Evolutionary conservation across 2,113 vertebrate genomes (phyloP).

Genomic region (Glaucidium brasilianum): DNA sequence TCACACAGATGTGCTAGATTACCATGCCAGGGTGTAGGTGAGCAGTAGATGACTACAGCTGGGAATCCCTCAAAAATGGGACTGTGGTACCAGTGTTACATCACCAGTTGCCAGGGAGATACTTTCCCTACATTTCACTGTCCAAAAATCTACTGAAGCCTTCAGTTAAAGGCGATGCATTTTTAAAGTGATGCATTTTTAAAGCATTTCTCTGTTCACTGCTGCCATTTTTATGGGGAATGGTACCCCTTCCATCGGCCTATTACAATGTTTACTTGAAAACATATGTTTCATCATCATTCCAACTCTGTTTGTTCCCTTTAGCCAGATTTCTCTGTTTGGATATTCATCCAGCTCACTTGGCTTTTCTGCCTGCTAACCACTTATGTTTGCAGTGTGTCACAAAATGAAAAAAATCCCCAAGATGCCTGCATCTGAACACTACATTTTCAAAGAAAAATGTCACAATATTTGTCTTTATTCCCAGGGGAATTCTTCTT

Average conservation of each 20-base stretch:
- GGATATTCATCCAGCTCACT: background rate
- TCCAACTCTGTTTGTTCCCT: background rate
- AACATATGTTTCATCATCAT: background rate
- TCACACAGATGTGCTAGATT: background rate
- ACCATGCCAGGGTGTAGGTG: fast-evolving
- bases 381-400: background rate
- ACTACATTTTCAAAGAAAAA: background rate
- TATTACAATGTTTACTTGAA: background rate
- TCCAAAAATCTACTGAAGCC: background rate
- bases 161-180: background rate
- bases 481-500: background rate
- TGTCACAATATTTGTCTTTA: background rate
- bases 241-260: background rate
- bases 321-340: background rate
- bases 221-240: background rate
- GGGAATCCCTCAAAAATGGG: background rate
- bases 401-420: background rate
- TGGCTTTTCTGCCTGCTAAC: background rate
- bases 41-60: background rate
- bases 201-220: background rate
- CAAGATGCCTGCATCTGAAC: background rate
- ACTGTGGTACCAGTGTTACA: background rate
- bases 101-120: background rate
- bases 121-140: background rate
- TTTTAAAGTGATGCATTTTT: background rate